phyloP scores from a whole-genome alignment of 2,797 vertebrate species.

The Oceanodroma leucorhoa region DNA sequence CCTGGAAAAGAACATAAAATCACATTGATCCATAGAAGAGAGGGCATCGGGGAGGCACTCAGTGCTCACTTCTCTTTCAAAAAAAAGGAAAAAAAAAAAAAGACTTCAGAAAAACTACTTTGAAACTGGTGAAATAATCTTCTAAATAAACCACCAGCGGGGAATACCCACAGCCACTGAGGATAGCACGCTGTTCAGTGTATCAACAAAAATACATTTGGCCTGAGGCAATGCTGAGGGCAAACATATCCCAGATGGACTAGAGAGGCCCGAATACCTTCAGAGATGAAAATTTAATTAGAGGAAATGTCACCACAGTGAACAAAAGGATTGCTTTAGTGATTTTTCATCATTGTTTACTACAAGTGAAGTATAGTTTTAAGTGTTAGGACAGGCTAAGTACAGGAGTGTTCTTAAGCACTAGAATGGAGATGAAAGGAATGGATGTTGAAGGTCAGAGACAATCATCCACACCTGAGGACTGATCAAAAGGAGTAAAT shows the following conservation, averaged over 20 bases:
- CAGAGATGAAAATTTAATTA: constrained; percentile 75
- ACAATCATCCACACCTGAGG: neutral
- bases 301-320: constrained; percentile 68
- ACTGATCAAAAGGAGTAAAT: constrained; percentile 26
- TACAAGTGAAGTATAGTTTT: constrained; percentile 3
- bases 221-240: constrained; percentile 70
- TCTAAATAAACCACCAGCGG: constrained; percentile 64
- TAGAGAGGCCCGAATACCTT: constrained; percentile 62
- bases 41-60: neutral
- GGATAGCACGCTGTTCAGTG: constrained; percentile 2
- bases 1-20: neutral
- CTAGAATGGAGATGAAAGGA: constrained; percentile 15
- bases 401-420: constrained; percentile 24
- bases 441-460: constrained; percentile 30
- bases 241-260: constrained; percentile 70
- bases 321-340: constrained; percentile 64
- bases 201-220: constrained; percentile 74
- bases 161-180: constrained; percentile 54
- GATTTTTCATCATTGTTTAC: constrained; percentile 48
- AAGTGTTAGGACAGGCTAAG: constrained; percentile 35
- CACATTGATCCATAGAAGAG: neutral
- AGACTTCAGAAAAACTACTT: constrained; percentile 30
- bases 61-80: neutral
- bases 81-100: neutral
- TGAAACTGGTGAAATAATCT: constrained; percentile 54